Evolutionary conservation across 2,888 invertebrate genomes (phyloP), one percentile per base, ranked within the genome.

Genomic region (Drosophila austrosaltans): DNA sequence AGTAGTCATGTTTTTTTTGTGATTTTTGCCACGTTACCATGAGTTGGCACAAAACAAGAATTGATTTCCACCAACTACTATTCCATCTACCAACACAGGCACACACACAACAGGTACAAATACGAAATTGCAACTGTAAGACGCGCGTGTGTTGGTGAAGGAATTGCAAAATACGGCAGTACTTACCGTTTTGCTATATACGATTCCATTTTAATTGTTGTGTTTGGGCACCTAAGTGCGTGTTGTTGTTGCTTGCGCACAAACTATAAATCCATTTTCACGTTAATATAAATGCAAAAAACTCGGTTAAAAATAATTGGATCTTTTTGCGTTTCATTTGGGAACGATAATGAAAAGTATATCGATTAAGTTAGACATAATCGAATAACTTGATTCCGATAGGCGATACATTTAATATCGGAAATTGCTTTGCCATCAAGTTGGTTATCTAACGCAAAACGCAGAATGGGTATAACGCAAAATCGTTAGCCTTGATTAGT

Each of bases 231-330:
- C 91, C 71, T 79, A n/a, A 57, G 92, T 91, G 91, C 91, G 58
- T 67, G 25, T 83, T 80, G 81, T 56, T 80, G 79, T 91, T 84
- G 90, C 86, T 88, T 82, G 75, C 79, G 88, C 82, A 84, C 83
- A 87, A 75, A 94, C 95, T 96, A 96, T 94, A 94, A 94, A 94
- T 94, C 95, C 95, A 96, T 96, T 94, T 93, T 95, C 94, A 94
- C 93, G 93, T 94, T 93, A 85, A 90, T 80, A 91, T 90, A 90
- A 92, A 90, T 89, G 89, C 91, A 78, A 78, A 76, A 90, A 82
- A 82, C 76, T 79, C 83, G 74, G 74, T 61, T 73, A 75, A 79
- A 66, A 85, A 87, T 25, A 88, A 74, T 85, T 89, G 77, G 75
- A 82, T 72, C 84, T 90, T 89, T 88, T 91, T 91, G 80, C 89